Evolutionary conservation across 2,888 invertebrate species (phyloP).

Genomic region (Spicauda simplicius): DNA sequence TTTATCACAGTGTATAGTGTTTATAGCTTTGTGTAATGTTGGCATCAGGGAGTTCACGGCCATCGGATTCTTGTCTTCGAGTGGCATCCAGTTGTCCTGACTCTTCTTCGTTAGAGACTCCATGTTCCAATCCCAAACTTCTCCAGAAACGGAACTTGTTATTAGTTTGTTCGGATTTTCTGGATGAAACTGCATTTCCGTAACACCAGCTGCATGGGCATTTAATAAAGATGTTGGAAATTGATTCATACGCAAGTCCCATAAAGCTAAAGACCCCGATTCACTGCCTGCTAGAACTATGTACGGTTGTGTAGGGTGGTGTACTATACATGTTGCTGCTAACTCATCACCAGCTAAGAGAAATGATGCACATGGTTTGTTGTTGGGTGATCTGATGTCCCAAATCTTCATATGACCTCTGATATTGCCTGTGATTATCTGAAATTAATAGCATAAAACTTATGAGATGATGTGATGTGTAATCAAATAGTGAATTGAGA

Average conservation of each 20-base stretch:
- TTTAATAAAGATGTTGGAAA: constrained; percentile 93
- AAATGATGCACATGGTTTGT: constrained; percentile 88
- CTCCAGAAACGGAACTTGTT: constrained; percentile 92
- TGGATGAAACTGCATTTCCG: constrained; percentile 95
- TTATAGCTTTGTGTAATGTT: constrained; percentile 90
- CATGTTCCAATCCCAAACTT: constrained; percentile 96
- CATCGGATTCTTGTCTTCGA: constrained; percentile 88
- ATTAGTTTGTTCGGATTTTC: constrained; percentile 93
- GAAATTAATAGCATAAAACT: constrained; percentile 40
- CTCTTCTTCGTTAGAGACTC: constrained; percentile 77
- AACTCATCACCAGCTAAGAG: constrained; percentile 90
- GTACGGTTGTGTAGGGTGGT: constrained; percentile 95
- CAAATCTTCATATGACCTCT: constrained; percentile 95
- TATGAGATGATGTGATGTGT: background rate
- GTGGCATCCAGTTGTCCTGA: constrained; percentile 86
- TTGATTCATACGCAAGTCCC: constrained; percentile 94
- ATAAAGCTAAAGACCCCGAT: constrained; percentile 93
- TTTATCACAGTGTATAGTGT: constrained; percentile 91
- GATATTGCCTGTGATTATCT: constrained; percentile 94
- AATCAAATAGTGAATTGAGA: no score
- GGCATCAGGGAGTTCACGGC: constrained; percentile 90
- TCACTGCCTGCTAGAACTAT: constrained; percentile 93
- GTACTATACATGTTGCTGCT: constrained; percentile 90
- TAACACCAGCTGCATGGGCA: constrained; percentile 90
- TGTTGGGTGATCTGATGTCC: constrained; percentile 88